Evolutionary conservation across 2,888 invertebrate species (phyloP).

Genomic region (Pachliopta kotzebuea): DNA sequence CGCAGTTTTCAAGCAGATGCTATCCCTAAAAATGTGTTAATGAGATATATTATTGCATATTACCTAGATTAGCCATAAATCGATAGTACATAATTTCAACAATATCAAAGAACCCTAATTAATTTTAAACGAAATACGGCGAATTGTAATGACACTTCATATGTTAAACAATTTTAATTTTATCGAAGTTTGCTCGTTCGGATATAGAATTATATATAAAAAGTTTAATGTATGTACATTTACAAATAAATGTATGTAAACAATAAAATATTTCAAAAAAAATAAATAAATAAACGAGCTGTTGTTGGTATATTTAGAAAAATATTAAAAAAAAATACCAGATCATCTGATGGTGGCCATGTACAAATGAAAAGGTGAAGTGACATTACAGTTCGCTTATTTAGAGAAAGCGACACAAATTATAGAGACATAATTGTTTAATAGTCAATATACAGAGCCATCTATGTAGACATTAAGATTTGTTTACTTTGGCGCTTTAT

Average conservation of each 20-base stretch:
- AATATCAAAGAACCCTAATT: slow-evolving; percentile 72
- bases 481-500: slow-evolving; percentile 45
- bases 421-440: slow-evolving; percentile 66
- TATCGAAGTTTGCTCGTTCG: slow-evolving; percentile 80
- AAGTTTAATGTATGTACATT: slow-evolving; percentile 61
- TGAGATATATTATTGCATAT: slow-evolving; percentile 60
- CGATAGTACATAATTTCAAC: slow-evolving; percentile 75
- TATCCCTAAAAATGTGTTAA: slow-evolving; percentile 57
- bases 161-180: slow-evolving; percentile 79
- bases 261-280: slow-evolving; percentile 66
- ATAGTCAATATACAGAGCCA: slow-evolving; percentile 76
- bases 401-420: slow-evolving; percentile 60
- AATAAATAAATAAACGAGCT: slow-evolving; percentile 55
- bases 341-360: slow-evolving; percentile 86
- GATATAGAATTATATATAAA: slow-evolving; percentile 78
- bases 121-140: slow-evolving; percentile 50
- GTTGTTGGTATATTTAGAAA: slow-evolving; percentile 81
- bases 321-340: slow-evolving; percentile 74
- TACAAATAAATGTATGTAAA: slow-evolving; percentile 56
- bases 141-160: slow-evolving; percentile 65
- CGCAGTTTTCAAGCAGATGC: slow-evolving; percentile 64
- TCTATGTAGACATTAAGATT: slow-evolving; percentile 63
- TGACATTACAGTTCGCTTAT: slow-evolving; percentile 53
- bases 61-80: slow-evolving; percentile 72
- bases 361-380: slow-evolving; percentile 81